phyloP scores from a whole-genome alignment of 2,797 vertebrate species.

The Phrynocephalus vlangalii region DNA sequence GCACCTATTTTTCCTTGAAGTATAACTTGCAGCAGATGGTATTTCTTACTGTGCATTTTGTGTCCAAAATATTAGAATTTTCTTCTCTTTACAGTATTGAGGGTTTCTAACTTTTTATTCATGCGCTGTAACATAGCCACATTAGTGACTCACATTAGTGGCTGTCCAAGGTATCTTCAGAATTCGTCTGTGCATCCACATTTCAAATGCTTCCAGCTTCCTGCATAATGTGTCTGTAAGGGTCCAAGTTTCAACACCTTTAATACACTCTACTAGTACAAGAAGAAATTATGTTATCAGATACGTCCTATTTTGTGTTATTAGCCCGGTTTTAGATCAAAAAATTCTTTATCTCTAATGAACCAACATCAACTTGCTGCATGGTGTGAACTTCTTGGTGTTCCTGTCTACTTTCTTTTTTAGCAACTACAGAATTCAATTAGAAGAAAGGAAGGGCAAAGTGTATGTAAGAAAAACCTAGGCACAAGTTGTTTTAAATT shows the following conservation, averaged over 20 bases:
- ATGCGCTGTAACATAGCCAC: too few species aligned
- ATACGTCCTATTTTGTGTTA: constrained; percentile 25
- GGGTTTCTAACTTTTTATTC: too few species aligned
- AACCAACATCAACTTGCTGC: constrained; percentile 25
- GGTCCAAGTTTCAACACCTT: constrained; percentile 5
- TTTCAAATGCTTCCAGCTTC: too few species aligned
- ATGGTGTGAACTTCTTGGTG: neutral
- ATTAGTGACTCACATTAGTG: too few species aligned
- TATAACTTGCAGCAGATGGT: too few species aligned
- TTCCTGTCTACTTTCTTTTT: constrained; percentile 39
- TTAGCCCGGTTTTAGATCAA: constrained; percentile 37
- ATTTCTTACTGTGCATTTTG: too few species aligned
- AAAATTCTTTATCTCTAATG: constrained; percentile 27
- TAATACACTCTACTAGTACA: constrained; percentile 29
- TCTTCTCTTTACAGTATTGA: too few species aligned
- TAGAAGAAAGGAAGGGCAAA: constrained; percentile 28
- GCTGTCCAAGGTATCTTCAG: too few species aligned
- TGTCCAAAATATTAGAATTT: too few species aligned
- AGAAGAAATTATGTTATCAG: constrained; percentile 16
- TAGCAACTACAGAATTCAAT: constrained; percentile 53
- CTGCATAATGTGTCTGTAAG: too few species aligned
- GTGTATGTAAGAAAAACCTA: constrained; percentile 15
- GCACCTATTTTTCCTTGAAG: too few species aligned
- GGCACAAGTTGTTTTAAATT: constrained; percentile 36
- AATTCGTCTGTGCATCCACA: too few species aligned